Conservation (phyloP, 2,888 invertebrate genomes). For the Hipparchia sbordonii region DNA sequence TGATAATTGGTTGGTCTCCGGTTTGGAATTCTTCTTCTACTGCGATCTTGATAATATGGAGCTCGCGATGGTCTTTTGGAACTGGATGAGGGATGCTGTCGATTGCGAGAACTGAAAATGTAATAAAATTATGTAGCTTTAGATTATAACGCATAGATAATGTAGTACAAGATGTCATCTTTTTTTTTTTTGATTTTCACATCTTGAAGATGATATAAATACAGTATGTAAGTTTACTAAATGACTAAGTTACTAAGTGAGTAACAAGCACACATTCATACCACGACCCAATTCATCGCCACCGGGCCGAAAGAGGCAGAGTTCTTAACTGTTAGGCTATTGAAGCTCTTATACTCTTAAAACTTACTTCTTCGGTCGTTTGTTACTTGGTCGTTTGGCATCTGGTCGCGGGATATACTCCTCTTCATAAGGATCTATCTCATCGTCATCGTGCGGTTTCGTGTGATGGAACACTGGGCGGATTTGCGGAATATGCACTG, state of each 20-base stretch:
- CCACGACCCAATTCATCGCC: no score
- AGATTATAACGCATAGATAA: no score
- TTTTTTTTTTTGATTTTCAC: no score
- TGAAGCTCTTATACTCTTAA: no score
- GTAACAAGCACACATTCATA: no score
- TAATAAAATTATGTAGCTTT: background rate
- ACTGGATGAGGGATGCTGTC: constrained; percentile 45
- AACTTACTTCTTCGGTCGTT: constrained; percentile 63
- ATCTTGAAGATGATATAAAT: no score
- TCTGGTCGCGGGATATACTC: constrained; percentile 66
- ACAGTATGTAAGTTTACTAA: no score
- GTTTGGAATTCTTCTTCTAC: constrained; percentile 60
- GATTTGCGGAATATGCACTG: constrained; percentile 87
- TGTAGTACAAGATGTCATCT: no score
- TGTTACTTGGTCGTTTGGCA: constrained; percentile 59
- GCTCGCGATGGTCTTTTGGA: constrained; percentile 59
- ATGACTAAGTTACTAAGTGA: no score
- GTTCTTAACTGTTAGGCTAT: no score
- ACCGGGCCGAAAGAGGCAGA: no score
- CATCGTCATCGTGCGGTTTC: constrained; percentile 61
- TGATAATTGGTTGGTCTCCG: constrained; percentile 48
- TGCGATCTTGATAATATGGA: constrained; percentile 61
- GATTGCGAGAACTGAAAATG: constrained; percentile 57
- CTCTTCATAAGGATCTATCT: constrained; percentile 59
- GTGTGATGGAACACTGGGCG: constrained; percentile 81